Percentiles rank a stretch among this genome's conserved stretches.
Conservation (phyloP, 2,113 vertebrate genomes). For the Blennius ocellaris region DNA sequence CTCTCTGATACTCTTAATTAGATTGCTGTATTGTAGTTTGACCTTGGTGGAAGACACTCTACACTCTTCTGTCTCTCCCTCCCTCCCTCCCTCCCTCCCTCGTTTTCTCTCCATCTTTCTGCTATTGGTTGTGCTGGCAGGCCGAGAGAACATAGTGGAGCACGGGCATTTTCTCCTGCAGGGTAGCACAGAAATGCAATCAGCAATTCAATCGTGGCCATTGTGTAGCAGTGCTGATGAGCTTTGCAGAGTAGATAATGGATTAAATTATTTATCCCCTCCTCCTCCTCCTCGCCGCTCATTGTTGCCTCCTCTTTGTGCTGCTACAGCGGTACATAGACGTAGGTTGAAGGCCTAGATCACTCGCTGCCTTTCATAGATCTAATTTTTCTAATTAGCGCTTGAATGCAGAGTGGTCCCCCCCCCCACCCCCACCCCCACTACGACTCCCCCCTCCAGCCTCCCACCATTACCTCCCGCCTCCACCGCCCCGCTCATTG, state of each 20-base stretch:
- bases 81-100: conserved; percentile 1
- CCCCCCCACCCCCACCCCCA: conserved; percentile 27
- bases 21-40: conserved; percentile 80
- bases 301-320: conserved; percentile 82
- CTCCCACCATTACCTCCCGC: conserved; percentile 39
- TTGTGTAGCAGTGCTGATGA: conserved; percentile 87
- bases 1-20: conserved; percentile 80
- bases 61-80: conserved; percentile 44
- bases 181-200: conserved; percentile 87
- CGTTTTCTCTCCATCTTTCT: conserved; percentile 24
- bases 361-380: conserved; percentile 93
- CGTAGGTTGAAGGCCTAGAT: conserved; percentile 91
- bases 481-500: conserved; percentile 76
- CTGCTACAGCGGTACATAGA: conserved; percentile 78
- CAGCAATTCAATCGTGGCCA: conserved; percentile 84
- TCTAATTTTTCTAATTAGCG: conserved; percentile 98
- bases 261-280: conserved; percentile 98
- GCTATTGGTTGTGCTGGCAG: conserved; percentile 61
- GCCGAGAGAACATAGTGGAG: conserved; percentile 68
- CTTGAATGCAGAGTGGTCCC: conserved; percentile 88
- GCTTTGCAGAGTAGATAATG: conserved; percentile 96
- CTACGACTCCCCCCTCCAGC: no score
- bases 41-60: conserved; percentile 79
- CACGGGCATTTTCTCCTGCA: conserved; percentile 88
- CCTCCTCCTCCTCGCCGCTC: conserved; percentile 78